These are phyloP conservation scores for Manduca sexta DNA, from an alignment of 1,140 invertebrate genomes.

Conservation along the genomic window DNA sequence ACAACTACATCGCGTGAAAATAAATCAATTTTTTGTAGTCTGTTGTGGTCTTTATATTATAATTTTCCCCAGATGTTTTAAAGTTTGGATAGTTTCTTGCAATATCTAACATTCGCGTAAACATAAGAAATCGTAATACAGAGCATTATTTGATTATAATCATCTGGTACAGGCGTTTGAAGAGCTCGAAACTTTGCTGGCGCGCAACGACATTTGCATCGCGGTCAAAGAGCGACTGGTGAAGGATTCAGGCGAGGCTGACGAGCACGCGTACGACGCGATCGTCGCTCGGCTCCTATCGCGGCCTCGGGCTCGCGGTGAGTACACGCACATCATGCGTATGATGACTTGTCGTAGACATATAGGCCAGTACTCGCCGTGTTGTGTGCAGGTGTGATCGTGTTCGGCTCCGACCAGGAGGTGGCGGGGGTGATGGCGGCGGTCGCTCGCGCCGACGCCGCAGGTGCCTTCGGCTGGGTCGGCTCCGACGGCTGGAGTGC, in stretches of 20 bases:
- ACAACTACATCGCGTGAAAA: no score
- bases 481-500: slow-evolving; percentile 95
- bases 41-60: no score
- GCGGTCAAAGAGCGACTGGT: slow-evolving; percentile 94
- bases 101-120: no score
- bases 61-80: no score
- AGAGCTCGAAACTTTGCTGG: slow-evolving; percentile 89
- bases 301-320: slow-evolving; percentile 90
- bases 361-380: no score
- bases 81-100: no score
- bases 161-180: slow-evolving; percentile 85
- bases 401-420: slow-evolving; percentile 97
- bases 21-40: no score
- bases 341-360: no score
- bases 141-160: not conserved
- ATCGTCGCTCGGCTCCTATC: slow-evolving; percentile 88
- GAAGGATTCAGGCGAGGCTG: slow-evolving; percentile 95
- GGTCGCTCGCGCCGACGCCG: slow-evolving; percentile 88
- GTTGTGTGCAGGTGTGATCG: slow-evolving; percentile 85
- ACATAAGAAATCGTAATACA: no score
- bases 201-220: slow-evolving; percentile 90
- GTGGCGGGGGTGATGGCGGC: slow-evolving; percentile 95
- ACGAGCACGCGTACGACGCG: slow-evolving; percentile 88
- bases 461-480: slow-evolving; percentile 93
- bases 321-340: slow-evolving; percentile 21